A percentile compares a stretch with the other conserved stretches of the same genome.
Conservation (phyloP, 2,888 invertebrate species). For the Anoncus sp. region DNA sequence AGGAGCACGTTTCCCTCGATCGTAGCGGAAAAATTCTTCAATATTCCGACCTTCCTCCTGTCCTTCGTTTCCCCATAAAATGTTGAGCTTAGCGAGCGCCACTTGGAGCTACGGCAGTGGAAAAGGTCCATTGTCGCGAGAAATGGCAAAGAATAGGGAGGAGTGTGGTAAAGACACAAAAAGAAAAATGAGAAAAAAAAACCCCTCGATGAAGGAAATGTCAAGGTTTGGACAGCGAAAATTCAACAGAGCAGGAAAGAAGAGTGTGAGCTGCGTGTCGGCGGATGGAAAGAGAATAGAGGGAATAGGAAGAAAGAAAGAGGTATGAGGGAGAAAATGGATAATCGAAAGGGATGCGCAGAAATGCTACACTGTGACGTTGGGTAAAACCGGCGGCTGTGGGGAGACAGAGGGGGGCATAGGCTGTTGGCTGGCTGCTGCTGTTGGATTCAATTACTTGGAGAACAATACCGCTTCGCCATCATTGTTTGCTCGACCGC, state of each 20-base stretch:
- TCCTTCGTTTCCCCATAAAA: constrained; percentile 12
- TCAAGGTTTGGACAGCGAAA: constrained; percentile 60
- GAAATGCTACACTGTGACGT: constrained; percentile 69
- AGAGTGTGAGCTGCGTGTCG: constrained; percentile 49
- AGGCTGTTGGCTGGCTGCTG: constrained; percentile 58
- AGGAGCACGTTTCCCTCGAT: constrained; percentile 38
- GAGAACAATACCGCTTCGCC: constrained; percentile 81
- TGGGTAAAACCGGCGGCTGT: constrained; percentile 71
- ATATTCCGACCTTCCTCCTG: not conserved
- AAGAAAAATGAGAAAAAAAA: constrained; percentile 21
- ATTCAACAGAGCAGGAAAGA: constrained; percentile 58
- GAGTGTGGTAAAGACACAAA: not conserved
- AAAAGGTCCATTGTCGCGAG: constrained; percentile 31
- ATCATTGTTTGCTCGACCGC: constrained; percentile 81
- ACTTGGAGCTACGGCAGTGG: constrained; percentile 22
- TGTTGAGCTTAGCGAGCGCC: constrained; percentile 10
- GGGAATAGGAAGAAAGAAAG: constrained; percentile 54
- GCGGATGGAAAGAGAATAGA: constrained; percentile 50
- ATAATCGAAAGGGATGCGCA: constrained; percentile 65
- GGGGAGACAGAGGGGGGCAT: constrained; percentile 56
- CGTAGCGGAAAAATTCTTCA: constrained; percentile 20
- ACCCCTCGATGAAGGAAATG: constrained; percentile 47
- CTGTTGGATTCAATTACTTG: constrained; percentile 81
- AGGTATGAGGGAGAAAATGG: constrained; percentile 55
- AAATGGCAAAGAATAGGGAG: constrained; percentile 23